Base-by-base conservation (phyloP, 2,888 invertebrate genomes). In the Cataglyphis livida region DNA sequence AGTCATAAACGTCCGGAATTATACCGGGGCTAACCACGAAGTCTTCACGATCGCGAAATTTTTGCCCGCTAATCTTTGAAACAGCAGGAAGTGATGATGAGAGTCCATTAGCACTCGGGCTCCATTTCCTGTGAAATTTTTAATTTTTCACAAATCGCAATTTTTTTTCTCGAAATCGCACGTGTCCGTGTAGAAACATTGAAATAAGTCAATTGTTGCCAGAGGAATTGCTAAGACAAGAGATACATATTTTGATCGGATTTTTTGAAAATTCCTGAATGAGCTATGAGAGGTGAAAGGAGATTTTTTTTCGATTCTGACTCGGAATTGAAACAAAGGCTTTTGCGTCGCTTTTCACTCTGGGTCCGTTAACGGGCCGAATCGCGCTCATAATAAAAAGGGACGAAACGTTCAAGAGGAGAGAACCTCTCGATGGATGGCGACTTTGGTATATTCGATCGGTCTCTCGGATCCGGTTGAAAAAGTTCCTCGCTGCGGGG, bases 1-100 rank as follows among this genome's bases (percentile, higher is more conserved):
- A 93, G 93, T 93, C 93, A 93, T 94, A 94, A 94, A 94, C 92
- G 93, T 92, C 91, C 92, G 84, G 93, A 94, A 94, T 94, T 94
- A 94, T 94, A 94, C 91, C 92, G 90, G 76, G 90, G 93, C 92
- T 92, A 92, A 92, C 92, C 90, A 89, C 90, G 90, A 90, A 75
- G 88, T 82, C 84, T 84, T 41, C 64, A 4, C 38, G 75, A n/a
- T 82, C 65, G 75, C 90, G 85, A 87, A 89, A 90, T 87, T 90
- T 88, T 91, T 87, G 90, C 87, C 89, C 88, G 86, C 84, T 87
- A 88, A 83, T 84, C 85, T 87, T 85, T 82, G 73, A n/a, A 68
- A 35, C 78, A 61, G 51, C 82, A 83, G 83, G 83, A 86, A 84
- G 87, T 66, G 82, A 70, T 71, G 79, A 79, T 35, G 70, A 35